Evolutionary conservation across 2,888 invertebrate species (phyloP).

Genomic region (Eulithis testata): DNA sequence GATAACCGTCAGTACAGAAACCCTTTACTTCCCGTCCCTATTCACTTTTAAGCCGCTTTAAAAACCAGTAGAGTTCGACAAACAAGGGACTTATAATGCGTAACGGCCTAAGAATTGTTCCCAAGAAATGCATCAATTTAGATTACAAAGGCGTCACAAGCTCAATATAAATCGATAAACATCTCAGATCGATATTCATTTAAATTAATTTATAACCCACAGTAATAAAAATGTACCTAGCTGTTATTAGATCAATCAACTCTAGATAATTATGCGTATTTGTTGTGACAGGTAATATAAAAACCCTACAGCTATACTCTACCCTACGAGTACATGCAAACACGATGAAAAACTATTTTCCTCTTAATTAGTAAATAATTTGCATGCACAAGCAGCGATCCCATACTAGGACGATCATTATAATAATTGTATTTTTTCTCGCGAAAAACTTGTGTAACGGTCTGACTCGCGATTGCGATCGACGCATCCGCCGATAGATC

Average conservation of each 20-base stretch:
- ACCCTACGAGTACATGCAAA: conserved; percentile 63
- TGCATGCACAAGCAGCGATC: conserved; percentile 77
- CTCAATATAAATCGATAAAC: conserved; percentile 53
- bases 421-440: conserved; percentile 78
- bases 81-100: conserved; percentile 79
- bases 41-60: conserved; percentile 79
- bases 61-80: conserved; percentile 75
- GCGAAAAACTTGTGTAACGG: conserved; percentile 79
- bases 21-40: conserved; percentile 75
- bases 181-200: conserved; percentile 41
- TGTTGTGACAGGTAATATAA: conserved; percentile 60
- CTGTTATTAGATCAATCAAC: conserved; percentile 64
- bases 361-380: conserved; percentile 78
- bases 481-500: conserved; percentile 80
- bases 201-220: conserved; percentile 24
- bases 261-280: conserved; percentile 57
- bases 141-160: conserved; percentile 53
- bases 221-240: conserved; percentile 8
- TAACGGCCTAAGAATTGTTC: conserved; percentile 74
- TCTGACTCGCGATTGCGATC: conserved; percentile 72
- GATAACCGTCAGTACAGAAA: conserved; percentile 77
- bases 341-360: conserved; percentile 76
- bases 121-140: conserved; percentile 63
- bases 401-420: conserved; percentile 81
- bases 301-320: conserved; percentile 57